Percentiles rank a stretch among this genome's conserved stretches.
Evolutionary conservation across 2,797 vertebrate genomes (phyloP).

Genomic region (Huso huso): DNA sequence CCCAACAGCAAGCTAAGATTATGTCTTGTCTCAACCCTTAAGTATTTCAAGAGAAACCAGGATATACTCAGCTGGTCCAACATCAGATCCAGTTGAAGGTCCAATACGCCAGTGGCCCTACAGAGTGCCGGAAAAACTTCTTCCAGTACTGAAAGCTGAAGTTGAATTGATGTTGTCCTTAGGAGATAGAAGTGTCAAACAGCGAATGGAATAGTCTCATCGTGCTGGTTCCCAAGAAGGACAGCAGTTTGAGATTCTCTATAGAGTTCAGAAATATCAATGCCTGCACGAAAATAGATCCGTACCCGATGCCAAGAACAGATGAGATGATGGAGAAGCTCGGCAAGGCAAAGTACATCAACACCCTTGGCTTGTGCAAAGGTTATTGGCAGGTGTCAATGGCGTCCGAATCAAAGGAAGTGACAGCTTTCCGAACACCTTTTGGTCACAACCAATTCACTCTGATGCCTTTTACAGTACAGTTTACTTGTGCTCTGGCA

Average conservation of each 20-base stretch:
- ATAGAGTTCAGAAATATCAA: too few species aligned
- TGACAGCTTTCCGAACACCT: too few species aligned
- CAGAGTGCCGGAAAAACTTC: background rate
- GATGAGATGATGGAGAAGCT: background rate
- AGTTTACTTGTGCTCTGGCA: too few species aligned
- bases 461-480: too few species aligned
- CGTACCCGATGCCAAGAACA: background rate
- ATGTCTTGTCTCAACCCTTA: background rate
- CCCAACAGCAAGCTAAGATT: background rate
- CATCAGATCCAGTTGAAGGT: background rate
- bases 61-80: background rate
- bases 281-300: background rate
- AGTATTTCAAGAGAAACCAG: constrained; percentile 1
- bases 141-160: background rate
- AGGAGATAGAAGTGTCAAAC: background rate
- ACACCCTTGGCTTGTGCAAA: too few species aligned
- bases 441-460: too few species aligned
- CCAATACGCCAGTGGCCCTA: background rate
- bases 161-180: background rate
- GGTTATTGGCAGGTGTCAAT: background rate
- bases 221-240: too few species aligned
- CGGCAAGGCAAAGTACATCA: background rate
- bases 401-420: background rate
- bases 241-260: too few species aligned
- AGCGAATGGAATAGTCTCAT: too few species aligned